Base-by-base conservation (phyloP, 2,888 invertebrate species). In the Mamestra brassicae region DNA sequence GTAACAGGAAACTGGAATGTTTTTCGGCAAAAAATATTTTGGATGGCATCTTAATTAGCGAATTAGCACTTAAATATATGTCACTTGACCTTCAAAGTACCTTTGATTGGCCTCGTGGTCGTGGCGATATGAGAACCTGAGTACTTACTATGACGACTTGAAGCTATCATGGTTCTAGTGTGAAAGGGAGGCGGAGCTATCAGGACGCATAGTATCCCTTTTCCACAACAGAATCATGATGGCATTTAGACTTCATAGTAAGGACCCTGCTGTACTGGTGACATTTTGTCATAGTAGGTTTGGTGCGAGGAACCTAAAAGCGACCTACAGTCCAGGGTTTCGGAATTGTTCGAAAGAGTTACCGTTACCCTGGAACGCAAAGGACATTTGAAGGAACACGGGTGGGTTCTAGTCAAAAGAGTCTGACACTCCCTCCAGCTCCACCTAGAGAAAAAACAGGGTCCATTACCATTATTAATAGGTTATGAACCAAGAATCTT, bases 401-500 rank as follows among this genome's bases (percentile, higher is more conserved):
- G 13, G 0, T 47, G 47, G 47, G 13, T 47, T 13, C 8, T 13
- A 47, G 47, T 47, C 4, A 47, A 4, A 45, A 45, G 11, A 4
- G 47, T 47, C 47, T 13, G 47, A 47, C 4, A 47, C 13, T 13
- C 47, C 4, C 13, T 47, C 13, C 13, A 1, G 13, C 1, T 15
- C 2, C 11, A 13, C 47, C 47, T 11, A 47, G 45, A 3, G 11
- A 17, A 36, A 76, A 26, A 38, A 52, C 3, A 13, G 10, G 36
- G 26, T 55, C 17, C 11, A 34, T 45, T 34, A 34, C 17, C 17
- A 60, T 45, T 42, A 45, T 47, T 13, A 47, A 13, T 47, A 47
- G 34, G 26, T 34, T 42, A 52, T 74, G 34, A 13, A 78, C 57
- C 58, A 54, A 60, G 45, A 60, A 78, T 47, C 13, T 47, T 47